Evolutionary conservation across 2,888 invertebrate genomes (phyloP), one percentile per base, ranked within the genome.

Genomic region (Syrista parreyssii): DNA sequence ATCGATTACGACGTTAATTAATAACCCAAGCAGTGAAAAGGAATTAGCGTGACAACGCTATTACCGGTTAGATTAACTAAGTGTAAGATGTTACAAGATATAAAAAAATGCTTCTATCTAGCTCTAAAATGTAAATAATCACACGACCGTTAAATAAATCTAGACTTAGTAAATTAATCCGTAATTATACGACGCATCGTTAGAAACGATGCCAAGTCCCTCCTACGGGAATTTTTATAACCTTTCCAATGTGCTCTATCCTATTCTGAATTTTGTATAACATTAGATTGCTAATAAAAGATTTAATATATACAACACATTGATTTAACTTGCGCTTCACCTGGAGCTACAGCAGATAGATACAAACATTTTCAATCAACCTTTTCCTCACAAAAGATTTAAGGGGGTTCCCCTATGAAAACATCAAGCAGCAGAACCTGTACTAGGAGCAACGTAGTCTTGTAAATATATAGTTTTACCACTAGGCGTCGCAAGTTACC

Each of bases 121-220:
- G 73, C 35, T 73, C 68, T 76, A 77, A 74, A 77, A 77, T 77
- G 77, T 77, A 77, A 77, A 77, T 77, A 77, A 77, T 71, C 40
- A 30, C 75, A 32, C n/a, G 40, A 30, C 23, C 32, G 68, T 31
- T 68, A 31, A 68, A 68, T 55, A 73, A 15, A 15, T 73, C 12
- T 74, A 74, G 73, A 73, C 68, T 77, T 75, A 77, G 74, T 77
- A 77, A 77, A 77, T 77, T 77, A 75, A 77, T 77, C 74, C 55
- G 68, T 34, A 33, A 77, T 77, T 68, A 33, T 32, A 74, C 30
- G 30, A 32, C 35, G 74, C 36, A n/a, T 74, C 32, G 31, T 71
- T 33, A 34, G 36, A 33, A 74, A 74, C 33, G 30, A 74, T 6
- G 74, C 12, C 35, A 34, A 34, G 74, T 33, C 33, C 33, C 30